These are phyloP conservation scores for Reticulitermes lucifugus DNA, from an alignment of 2,888 invertebrate genomes.

Conservation along the genomic window DNA sequence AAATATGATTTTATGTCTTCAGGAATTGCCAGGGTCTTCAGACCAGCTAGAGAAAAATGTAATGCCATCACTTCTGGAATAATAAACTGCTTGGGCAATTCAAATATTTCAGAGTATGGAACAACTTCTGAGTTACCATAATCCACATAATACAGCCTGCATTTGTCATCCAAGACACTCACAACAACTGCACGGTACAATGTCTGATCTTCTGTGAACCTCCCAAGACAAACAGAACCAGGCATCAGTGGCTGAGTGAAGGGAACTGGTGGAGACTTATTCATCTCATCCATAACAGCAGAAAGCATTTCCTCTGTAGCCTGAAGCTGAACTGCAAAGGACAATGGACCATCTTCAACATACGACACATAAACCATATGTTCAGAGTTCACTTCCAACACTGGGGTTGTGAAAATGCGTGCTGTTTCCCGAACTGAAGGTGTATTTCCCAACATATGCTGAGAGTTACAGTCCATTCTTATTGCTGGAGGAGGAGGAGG, in stretches of 20 bases:
- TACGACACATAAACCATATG: conserved; percentile 80
- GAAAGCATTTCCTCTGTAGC: conserved; percentile 71
- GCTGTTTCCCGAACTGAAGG: not conserved
- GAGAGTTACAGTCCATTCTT: conserved; percentile 7
- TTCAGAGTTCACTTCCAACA: conserved; percentile 67
- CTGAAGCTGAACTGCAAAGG: conserved; percentile 81
- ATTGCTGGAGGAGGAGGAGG: conserved; percentile 47
- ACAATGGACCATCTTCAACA: conserved; percentile 83
- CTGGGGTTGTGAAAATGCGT: conserved; percentile 60
- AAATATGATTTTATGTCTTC: conserved; percentile 78
- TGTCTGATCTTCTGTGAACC: conserved; percentile 75
- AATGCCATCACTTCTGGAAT: conserved; percentile 80
- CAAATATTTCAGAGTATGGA: conserved; percentile 77
- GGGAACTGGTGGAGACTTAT: conserved; percentile 69
- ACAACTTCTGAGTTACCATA: conserved; percentile 83
- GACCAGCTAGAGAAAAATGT: conserved; percentile 78
- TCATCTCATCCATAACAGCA: conserved; percentile 79
- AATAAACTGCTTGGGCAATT: conserved; percentile 79
- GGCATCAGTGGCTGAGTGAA: conserved; percentile 77
- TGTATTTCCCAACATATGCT: not conserved
- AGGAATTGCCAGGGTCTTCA: conserved; percentile 68
- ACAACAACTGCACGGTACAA: conserved; percentile 83
- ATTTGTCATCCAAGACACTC: conserved; percentile 76
- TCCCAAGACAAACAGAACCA: conserved; percentile 82
- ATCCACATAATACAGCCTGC: conserved; percentile 84